Evolutionary conservation across 2,888 invertebrate species (phyloP), one percentile per base, ranked within the genome.

Genomic region (Yponomeuta evonymella): DNA sequence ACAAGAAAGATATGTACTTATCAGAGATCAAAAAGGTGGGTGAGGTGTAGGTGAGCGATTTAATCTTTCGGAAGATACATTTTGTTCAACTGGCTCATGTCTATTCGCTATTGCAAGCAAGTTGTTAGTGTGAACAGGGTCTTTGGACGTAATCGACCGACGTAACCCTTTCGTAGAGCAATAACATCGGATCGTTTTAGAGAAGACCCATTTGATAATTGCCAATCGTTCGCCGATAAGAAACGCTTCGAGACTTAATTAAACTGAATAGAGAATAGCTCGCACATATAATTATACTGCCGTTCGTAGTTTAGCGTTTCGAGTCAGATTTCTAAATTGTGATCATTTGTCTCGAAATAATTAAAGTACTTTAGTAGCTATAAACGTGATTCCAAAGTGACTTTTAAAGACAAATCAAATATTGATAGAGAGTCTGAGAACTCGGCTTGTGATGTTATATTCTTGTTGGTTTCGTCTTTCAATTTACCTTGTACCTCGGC

Each of bases 241-340:
- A 79, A 78, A 73, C 74, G 72, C 71, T 74, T 72, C 70, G 75
- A 76, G 78, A 78, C 75, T 81, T 83, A 81, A 83, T 83, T 82
- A 81, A 81, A 79, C 76, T 75, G 79, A 79, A 15, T 12, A 15
- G 12, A 58, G 12, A 5, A 15, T 58, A 8, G 51, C 12, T 58
- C 2, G 51, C 51, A 58, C 51, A 58, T 58, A 58, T 58, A 3
- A 15, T 58, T 58, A 15, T 8, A 58, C 15, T 58, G 12, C 2
- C 2, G 51, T 15, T 58, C 15, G 51, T 15, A 15, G 15, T 58
- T 58, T 15, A 12, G 15, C 51, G 15, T 58, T 4, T 4, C 2
- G 51, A 43, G 43, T 43, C 43, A 43, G 8, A 43, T 9, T 43
- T 43, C 43, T 43, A 43, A 43, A 8, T 43, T 43, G 43, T 43